Percentiles rank a stretch among this genome's conserved stretches.
Evolutionary conservation across 2,888 invertebrate genomes (phyloP).

Genomic region (Phalangium opilio): DNA sequence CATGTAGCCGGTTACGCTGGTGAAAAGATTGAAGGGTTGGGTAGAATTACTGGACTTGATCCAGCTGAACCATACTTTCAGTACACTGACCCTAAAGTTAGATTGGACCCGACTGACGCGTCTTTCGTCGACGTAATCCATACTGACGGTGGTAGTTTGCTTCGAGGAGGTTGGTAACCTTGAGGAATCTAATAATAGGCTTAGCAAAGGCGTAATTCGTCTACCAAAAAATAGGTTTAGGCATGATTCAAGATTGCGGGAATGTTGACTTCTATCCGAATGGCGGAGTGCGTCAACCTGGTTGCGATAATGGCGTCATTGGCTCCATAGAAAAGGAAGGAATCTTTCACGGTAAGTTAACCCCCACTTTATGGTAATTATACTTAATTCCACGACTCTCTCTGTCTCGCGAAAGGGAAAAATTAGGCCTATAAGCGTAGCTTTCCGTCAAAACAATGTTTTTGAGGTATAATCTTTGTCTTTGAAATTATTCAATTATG

Average conservation of each 20-base stretch:
- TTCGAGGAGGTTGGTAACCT: conserved; percentile 22
- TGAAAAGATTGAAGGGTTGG: conserved; percentile 42
- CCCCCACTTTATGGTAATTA: too few relatives aligned
- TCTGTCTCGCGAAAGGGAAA: too few relatives aligned
- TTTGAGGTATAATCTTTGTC: too few relatives aligned
- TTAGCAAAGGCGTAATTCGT: too few relatives aligned
- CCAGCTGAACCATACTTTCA: conserved; percentile 30
- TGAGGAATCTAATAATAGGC: too few relatives aligned
- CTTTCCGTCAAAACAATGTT: too few relatives aligned
- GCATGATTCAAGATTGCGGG: conserved; percentile 63
- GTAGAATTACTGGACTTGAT: conserved; percentile 51
- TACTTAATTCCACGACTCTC: too few relatives aligned
- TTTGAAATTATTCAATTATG: too few relatives aligned
- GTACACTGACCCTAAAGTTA: conserved; percentile 24
- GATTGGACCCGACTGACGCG: conserved; percentile 28
- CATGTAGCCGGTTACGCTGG: conserved; percentile 76
- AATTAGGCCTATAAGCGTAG: too few relatives aligned
- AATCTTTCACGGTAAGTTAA: too few relatives aligned
- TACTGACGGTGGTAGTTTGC: conserved; percentile 25
- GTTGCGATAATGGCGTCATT: conserved; percentile 46
- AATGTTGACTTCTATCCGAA: conserved; percentile 87
- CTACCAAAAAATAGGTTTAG: conserved; percentile 52
- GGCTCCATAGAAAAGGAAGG: conserved; percentile 44
- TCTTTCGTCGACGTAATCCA: conserved; percentile 28
- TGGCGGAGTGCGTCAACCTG: conserved; percentile 65